phyloP scores from a whole-genome alignment of 2,888 invertebrate species.

The Galerucella calmariensis region DNA sequence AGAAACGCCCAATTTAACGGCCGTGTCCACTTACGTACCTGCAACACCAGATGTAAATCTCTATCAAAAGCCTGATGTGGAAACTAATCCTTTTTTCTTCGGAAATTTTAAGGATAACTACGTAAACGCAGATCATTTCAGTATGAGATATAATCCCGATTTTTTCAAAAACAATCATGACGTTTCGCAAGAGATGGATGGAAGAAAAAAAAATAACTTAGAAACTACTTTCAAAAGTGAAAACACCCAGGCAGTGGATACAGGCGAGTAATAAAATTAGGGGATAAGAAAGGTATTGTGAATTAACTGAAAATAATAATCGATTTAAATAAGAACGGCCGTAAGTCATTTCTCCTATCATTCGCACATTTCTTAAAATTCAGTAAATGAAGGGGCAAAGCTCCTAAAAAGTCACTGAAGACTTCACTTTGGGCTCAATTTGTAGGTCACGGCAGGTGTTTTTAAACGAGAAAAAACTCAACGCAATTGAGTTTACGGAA shows the following conservation, averaged over 20 bases:
- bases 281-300: not conserved
- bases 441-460: too few species aligned
- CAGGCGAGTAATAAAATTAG: not conserved
- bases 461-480: too few species aligned
- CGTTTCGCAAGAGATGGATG: not conserved
- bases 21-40: not conserved
- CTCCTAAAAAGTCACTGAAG: too few species aligned
- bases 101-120: slow-evolving; percentile 56
- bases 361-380: too few species aligned
- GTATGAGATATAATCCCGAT: slow-evolving; percentile 58
- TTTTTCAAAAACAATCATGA: slow-evolving; percentile 12
- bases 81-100: slow-evolving; percentile 59
- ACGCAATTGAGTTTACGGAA: too few species aligned
- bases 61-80: slow-evolving; percentile 33
- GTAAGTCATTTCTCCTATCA: too few species aligned
- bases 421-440: too few species aligned
- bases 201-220: not conserved
- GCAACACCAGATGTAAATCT: slow-evolving; percentile 23
- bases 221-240: not conserved
- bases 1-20: not conserved
- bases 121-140: slow-evolving; percentile 56
- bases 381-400: too few species aligned
- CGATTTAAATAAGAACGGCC: too few species aligned
- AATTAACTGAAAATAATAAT: too few species aligned
- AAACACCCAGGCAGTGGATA: slow-evolving; percentile 8